Percentiles rank a stretch among this genome's conserved stretches.
Evolutionary conservation across 2,113 vertebrate species (phyloP).

Genomic region (Gasterosteus aculeatus): DNA sequence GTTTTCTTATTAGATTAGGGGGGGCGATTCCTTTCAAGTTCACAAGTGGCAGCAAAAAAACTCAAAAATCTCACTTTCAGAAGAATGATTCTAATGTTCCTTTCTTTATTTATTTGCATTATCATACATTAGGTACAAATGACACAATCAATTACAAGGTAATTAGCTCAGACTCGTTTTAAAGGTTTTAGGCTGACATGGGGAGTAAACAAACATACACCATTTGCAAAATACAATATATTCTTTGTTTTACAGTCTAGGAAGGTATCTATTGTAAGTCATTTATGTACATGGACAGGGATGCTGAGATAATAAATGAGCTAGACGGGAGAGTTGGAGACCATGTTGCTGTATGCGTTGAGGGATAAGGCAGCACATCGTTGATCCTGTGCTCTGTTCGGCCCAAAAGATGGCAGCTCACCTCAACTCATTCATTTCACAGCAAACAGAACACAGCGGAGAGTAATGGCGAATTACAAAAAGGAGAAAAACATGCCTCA

Average conservation of each 20-base stretch:
- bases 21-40: background rate
- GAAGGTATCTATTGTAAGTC: slow-evolving; percentile 60
- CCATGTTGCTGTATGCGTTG: slow-evolving; percentile 41
- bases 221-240: slow-evolving; percentile 79
- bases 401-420: slow-evolving; percentile 41
- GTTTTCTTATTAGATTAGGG: background rate
- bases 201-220: slow-evolving; percentile 68
- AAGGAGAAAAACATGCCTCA: slow-evolving; percentile 11
- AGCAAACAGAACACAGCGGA: slow-evolving; percentile 33
- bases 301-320: slow-evolving; percentile 47
- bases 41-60: background rate
- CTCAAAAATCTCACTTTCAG: slow-evolving; percentile 14
- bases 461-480: slow-evolving; percentile 28
- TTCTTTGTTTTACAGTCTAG: slow-evolving; percentile 70
- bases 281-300: slow-evolving; percentile 72
- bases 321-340: slow-evolving; percentile 38
- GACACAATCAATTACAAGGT: slow-evolving; percentile 77
- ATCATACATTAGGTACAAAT: slow-evolving; percentile 85
- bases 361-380: slow-evolving; percentile 71
- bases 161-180: slow-evolving; percentile 74
- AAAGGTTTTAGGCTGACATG: slow-evolving; percentile 71
- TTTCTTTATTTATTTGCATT: slow-evolving; percentile 79
- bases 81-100: slow-evolving; percentile 43
- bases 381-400: slow-evolving; percentile 53
- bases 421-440: slow-evolving; percentile 37